A percentile compares a stretch with the other conserved stretches of the same genome.
These are phyloP conservation scores for Xenopus laevis DNA, from an alignment of 2,113 vertebrate genomes.

Conservation along the genomic window DNA sequence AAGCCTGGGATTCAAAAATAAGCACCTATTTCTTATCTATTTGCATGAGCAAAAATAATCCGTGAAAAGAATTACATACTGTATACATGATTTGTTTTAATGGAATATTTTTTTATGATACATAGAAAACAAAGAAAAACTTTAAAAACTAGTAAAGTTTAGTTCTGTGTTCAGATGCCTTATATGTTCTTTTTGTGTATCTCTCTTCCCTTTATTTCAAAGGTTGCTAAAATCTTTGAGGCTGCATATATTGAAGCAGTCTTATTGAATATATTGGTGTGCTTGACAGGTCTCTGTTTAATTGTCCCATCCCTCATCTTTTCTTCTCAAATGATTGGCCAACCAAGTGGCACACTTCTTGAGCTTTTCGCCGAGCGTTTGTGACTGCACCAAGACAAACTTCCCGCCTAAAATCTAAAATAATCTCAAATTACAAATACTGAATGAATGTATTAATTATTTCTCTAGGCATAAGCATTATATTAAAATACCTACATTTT, in stretches of 20 bases:
- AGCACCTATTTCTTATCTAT: too few relatives aligned
- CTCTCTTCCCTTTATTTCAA: constrained; percentile 77
- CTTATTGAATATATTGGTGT: constrained; percentile 60
- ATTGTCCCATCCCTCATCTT: constrained; percentile 76
- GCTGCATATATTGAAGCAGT: constrained; percentile 65
- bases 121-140: constrained; percentile 23
- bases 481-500: constrained; percentile 70
- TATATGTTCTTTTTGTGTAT: constrained; percentile 60
- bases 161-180: too few relatives aligned
- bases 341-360: constrained; percentile 75
- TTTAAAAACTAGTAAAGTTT: background rate
- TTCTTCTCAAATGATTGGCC: constrained; percentile 85
- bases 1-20: too few relatives aligned
- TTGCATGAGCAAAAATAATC: too few relatives aligned
- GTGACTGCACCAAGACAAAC: constrained; percentile 80
- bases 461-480: too few relatives aligned
- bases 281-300: constrained; percentile 52
- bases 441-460: too few relatives aligned
- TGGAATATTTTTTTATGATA: too few relatives aligned
- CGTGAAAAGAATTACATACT: too few relatives aligned
- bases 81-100: too few relatives aligned
- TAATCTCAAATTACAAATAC: too few relatives aligned
- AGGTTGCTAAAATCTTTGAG: constrained; percentile 78
- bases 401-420: constrained; percentile 61
- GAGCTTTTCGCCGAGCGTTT: constrained; percentile 81